These are phyloP conservation scores for Ataeniobius toweri DNA, from an alignment of 2,797 vertebrate genomes.

Conservation along the genomic window DNA sequence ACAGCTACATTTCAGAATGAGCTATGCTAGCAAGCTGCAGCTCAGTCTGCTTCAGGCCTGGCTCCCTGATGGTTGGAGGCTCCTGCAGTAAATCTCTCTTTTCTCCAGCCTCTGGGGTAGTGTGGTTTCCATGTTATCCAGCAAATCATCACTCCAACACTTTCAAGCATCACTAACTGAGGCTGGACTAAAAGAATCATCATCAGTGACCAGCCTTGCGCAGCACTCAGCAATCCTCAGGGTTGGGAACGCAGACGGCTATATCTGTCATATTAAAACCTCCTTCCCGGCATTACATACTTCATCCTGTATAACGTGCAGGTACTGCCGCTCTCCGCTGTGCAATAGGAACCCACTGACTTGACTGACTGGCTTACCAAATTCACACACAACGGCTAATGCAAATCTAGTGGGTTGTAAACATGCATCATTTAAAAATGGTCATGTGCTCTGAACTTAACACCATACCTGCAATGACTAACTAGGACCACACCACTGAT, in stretches of 20 bases:
- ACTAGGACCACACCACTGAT: slow-evolving; percentile 41
- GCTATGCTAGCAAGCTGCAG: slow-evolving; percentile 50
- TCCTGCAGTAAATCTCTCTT: slow-evolving; percentile 65
- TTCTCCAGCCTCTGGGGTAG: slow-evolving; percentile 49
- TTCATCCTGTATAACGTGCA: slow-evolving; percentile 23
- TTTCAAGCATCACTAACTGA: slow-evolving; percentile 57
- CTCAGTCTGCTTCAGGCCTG: slow-evolving; percentile 50
- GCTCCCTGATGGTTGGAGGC: slow-evolving; percentile 51
- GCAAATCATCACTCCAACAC: slow-evolving; percentile 62
- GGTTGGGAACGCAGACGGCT: slow-evolving; percentile 55
- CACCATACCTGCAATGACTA: slow-evolving; percentile 63
- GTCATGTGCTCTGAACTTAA: slow-evolving; percentile 26
- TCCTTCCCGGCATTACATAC: slow-evolving; percentile 36
- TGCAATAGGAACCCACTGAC: slow-evolving; percentile 24
- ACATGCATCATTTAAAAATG: slow-evolving; percentile 54
- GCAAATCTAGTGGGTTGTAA: slow-evolving; percentile 69
- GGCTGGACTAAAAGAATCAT: slow-evolving; percentile 54
- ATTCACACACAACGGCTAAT: slow-evolving; percentile 46
- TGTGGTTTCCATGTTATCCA: slow-evolving; percentile 56
- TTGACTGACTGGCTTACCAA: slow-evolving; percentile 24
- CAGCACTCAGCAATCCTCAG: slow-evolving; percentile 69
- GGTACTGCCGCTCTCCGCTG: slow-evolving; percentile 25
- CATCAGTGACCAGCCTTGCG: slow-evolving; percentile 42
- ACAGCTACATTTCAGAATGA: slow-evolving; percentile 72
- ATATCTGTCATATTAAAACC: slow-evolving; percentile 63